Evolutionary conservation across 2,113 vertebrate genomes (phyloP).

Genomic region (Nesoenas mayeri): DNA sequence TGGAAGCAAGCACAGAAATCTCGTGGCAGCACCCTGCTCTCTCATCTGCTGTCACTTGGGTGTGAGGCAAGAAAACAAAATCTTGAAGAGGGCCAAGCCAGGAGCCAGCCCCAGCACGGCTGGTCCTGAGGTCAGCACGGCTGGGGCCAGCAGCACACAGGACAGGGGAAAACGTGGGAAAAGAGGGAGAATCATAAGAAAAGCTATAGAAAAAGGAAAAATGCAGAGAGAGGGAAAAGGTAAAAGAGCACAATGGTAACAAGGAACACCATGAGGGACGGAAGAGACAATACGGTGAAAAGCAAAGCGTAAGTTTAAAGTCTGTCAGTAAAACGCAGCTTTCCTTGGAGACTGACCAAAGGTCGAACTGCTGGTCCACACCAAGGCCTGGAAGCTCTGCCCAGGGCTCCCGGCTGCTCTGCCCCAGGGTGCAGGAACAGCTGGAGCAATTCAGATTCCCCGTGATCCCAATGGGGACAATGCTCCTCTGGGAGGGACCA

Average conservation of each 20-base stretch:
- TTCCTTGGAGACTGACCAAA: neutral
- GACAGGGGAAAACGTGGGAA: neutral
- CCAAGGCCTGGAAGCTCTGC: neutral
- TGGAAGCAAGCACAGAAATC: neutral
- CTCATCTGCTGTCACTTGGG: neutral
- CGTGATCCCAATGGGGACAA: neutral
- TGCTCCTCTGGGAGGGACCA: fast-evolving
- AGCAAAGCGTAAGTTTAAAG: neutral
- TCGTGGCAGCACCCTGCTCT: neutral
- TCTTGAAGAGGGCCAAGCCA: neutral
- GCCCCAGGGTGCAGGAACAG: neutral
- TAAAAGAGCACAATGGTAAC: neutral
- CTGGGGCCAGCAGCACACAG: fast-evolving
- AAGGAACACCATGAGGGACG: neutral
- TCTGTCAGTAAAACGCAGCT: neutral
- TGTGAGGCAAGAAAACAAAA: neutral
- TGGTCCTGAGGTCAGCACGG: neutral
- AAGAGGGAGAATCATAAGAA: neutral
- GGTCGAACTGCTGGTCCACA: neutral
- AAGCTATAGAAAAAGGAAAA: neutral
- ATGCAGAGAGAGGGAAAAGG: neutral
- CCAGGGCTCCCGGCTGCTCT: neutral
- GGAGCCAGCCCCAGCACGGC: neutral
- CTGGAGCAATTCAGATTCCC: neutral
- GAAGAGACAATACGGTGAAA: neutral